Conservation (phyloP, 2,888 invertebrate species). For the Dasysyrphus albostriatus region DNA sequence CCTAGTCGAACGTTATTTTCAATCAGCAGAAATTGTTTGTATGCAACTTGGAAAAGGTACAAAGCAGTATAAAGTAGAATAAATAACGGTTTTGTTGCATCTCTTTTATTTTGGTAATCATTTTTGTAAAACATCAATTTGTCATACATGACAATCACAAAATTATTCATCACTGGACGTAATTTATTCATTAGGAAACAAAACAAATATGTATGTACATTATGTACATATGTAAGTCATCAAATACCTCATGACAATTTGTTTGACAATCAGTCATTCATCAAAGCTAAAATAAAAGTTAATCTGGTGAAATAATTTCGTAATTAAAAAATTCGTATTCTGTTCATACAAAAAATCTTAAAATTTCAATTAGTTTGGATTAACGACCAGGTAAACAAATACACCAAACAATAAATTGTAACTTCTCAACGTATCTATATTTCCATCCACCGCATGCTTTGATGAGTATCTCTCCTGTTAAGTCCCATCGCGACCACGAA, state of each 20-base stretch:
- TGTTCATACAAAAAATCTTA: constrained; percentile 38
- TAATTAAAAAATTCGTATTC: constrained; percentile 64
- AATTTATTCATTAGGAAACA: background rate
- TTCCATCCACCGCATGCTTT: constrained; percentile 71
- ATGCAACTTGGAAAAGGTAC: too few relatives aligned
- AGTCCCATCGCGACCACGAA: constrained; percentile 1
- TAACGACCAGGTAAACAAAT: constrained; percentile 42
- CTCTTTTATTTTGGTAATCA: background rate
- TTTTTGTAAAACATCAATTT: constrained; percentile 11
- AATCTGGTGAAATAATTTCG: constrained; percentile 58
- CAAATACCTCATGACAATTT: constrained; percentile 17
- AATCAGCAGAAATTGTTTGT: too few relatives aligned
- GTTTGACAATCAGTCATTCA: constrained; percentile 1
- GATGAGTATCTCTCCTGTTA: background rate
- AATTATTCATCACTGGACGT: background rate
- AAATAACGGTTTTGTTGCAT: background rate
- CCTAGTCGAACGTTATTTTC: too few relatives aligned
- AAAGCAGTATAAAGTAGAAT: too few relatives aligned
- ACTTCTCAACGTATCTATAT: constrained; percentile 20
- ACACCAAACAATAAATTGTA: constrained; percentile 48
- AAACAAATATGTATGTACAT: background rate
- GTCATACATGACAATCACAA: constrained; percentile 3
- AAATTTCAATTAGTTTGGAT: constrained; percentile 44
- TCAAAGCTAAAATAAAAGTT: constrained; percentile 23
- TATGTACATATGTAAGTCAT: background rate